Evolutionary conservation across 2,888 invertebrate species (phyloP), one percentile per base, ranked within the genome.

Genomic region (Microctonus brassicae): DNA sequence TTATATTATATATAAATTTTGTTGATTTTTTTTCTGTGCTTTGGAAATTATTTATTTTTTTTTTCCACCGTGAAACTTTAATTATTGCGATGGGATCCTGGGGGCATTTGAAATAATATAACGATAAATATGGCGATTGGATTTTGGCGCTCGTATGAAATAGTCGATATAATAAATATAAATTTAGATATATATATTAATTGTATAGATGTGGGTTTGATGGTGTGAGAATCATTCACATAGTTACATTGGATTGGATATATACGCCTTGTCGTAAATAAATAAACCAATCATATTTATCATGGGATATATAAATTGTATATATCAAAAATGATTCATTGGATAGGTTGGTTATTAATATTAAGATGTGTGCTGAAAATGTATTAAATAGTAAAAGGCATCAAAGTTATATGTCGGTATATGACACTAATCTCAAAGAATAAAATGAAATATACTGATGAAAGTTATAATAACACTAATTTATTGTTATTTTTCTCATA

Each of bases 201-300:
- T 34, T 39, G 36, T 20, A 10, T 36, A 58, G 26, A 34, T 34
- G n/a, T 57, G 11, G n/a, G 26, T 33, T 29, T 7, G 11, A 63
- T 36, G 57, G 53, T 63, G 13, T 20, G 17, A 63, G 47, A 22
- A n/a, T 47, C 17, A 57, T 47, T 60, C 20, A 42, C 7, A 34
- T 53, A 13, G 26, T 55, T 24, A n/a, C n/a, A n/a, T n/a, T n/a
- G 39, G 22, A 58, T 60, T 29, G 42, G 33, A 39, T 68, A 26
- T 47, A 42, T 53, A 60, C 47, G 60, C 52, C 58, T 68, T n/a
- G 62, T 71, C 71, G 67, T 71, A 71, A 71, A 71, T 55, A 62
- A 63, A 17, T 34, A n/a, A n/a, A n/a, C 24, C 67, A 71, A 71
- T 71, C 67, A 67, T 71, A 71, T 71, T 39, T 67, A 62, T 71